Evolutionary conservation across 2,797 vertebrate species (phyloP), one percentile per base, ranked within the genome.

Genomic region (Dipus sagitta): DNA sequence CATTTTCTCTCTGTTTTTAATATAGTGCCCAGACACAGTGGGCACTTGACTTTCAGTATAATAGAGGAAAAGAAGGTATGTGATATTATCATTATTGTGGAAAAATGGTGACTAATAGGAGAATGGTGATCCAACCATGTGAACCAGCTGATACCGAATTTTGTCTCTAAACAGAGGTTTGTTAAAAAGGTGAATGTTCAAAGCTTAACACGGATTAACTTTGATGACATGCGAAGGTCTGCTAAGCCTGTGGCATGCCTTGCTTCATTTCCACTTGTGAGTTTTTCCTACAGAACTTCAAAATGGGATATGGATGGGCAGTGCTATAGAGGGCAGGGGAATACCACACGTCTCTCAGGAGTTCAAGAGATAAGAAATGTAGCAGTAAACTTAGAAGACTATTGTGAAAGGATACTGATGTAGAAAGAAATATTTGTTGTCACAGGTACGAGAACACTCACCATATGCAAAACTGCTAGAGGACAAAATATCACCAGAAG

Each of bases 31-130:
- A 18, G 21, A 3, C 24, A 28, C 2, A 15, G 28, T 24, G 64
- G 52, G 20, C 9, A 65, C 58, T 62, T 80, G 42, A 86, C 68
- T 92, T 93, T 80, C 80, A 80, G 38, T 30, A 28, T 71, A 88
- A 87, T 18, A 90, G 47, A 85, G 20, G 3, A 12, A 89, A 92
- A 82, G 24, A 17, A 20, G 30, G 71, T 4, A 54, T 85, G 42
- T 77, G 32, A 87, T n/a, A 34, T 7, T 24, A 13, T 75, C 11
- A 47, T 54, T 75, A 38, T 75, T 32, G 38, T 26, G 64, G 87
- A 32, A 82, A 30, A 38, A 4, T 34, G 78, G 21, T 34, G 72
- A 91, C 52, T 89, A 70, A 75, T 12, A 70, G 5, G 20, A 76
- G 79, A 32, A 58, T 24, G 24, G 79, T 3, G 11, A 3, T 30